phyloP scores from a whole-genome alignment of 2,888 invertebrate genomes.

The Thymelicus lineola region DNA sequence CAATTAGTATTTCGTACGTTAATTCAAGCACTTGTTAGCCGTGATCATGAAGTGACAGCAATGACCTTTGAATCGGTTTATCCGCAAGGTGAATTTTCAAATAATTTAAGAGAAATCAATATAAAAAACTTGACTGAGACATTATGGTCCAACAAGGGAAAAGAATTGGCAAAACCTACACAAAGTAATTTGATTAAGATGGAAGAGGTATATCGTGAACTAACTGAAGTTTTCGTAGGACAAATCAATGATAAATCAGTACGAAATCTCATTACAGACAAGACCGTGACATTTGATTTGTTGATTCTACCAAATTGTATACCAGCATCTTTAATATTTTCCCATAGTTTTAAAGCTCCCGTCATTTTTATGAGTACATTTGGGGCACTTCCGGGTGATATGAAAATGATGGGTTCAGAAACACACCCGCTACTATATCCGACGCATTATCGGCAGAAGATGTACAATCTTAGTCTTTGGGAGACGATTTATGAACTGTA shows the following conservation, averaged over 20 bases:
- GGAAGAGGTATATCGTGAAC: not conserved
- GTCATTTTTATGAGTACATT: constrained; percentile 55
- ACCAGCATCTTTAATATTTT: constrained; percentile 44
- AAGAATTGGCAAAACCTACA: not conserved
- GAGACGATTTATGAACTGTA: constrained; percentile 4
- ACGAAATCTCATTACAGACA: constrained; percentile 38
- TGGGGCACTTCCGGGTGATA: constrained; percentile 41
- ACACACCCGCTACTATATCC: constrained; percentile 48
- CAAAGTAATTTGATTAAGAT: not conserved
- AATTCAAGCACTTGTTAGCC: constrained; percentile 62
- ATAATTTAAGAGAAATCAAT: constrained; percentile 69
- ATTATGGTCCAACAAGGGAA: not conserved
- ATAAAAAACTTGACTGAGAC: constrained; percentile 50
- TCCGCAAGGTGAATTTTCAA: constrained; percentile 50
- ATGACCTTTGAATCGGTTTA: constrained; percentile 69
- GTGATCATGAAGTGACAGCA: constrained; percentile 74
- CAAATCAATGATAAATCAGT: not conserved
- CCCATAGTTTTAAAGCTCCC: constrained; percentile 53
- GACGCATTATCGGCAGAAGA: not conserved
- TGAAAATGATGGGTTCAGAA: constrained; percentile 46
- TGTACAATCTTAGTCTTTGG: constrained; percentile 19
- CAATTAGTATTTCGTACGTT: constrained; percentile 62
- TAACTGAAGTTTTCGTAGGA: constrained; percentile 34
- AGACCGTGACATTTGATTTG: constrained; percentile 49
- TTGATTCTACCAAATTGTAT: constrained; percentile 51